A percentile compares a stretch with the other conserved stretches of the same genome.
phyloP scores from a whole-genome alignment of 2,797 vertebrate species.

The Microctenopoma lineatum region DNA sequence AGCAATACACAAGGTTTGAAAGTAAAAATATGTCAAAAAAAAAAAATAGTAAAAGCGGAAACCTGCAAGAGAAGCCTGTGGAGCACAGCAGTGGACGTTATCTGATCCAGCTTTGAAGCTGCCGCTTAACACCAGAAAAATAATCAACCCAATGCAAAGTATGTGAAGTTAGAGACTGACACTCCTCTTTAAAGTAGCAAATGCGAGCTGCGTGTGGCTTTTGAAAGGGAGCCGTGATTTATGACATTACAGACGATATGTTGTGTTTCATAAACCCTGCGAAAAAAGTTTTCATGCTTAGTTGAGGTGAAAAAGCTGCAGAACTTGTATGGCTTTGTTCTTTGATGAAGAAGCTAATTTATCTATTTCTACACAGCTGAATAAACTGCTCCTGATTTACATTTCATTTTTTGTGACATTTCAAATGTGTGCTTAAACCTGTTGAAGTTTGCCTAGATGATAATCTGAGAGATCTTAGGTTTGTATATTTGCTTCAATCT shows the following conservation, averaged over 20 bases:
- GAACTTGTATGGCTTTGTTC: slow-evolving; percentile 20
- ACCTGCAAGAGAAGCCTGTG: slow-evolving; percentile 47
- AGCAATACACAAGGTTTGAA: slow-evolving; percentile 16
- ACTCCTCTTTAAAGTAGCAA: slow-evolving; percentile 74
- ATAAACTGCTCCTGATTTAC: slow-evolving; percentile 54
- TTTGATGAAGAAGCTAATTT: slow-evolving; percentile 26
- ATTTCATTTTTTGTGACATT: slow-evolving; percentile 67
- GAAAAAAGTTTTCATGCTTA: slow-evolving; percentile 3
- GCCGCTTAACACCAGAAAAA: slow-evolving; percentile 71
- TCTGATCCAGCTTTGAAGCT: slow-evolving; percentile 73
- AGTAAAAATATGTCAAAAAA: slow-evolving; percentile 39
- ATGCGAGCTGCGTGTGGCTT: slow-evolving; percentile 10
- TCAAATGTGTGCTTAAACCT: slow-evolving; percentile 58
- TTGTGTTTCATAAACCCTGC: slow-evolving; percentile 9
- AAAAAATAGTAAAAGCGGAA: slow-evolving; percentile 21
- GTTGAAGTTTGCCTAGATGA: slow-evolving; percentile 48
- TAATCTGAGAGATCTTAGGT: slow-evolving; percentile 29
- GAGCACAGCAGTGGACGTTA: slow-evolving; percentile 57
- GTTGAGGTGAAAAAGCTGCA: slow-evolving; percentile 14
- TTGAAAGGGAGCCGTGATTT: slow-evolving; percentile 8
- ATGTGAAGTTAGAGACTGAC: slow-evolving; percentile 69
- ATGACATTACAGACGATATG: background rate
- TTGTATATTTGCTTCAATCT: slow-evolving; percentile 49
- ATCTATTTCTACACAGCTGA: slow-evolving; percentile 38
- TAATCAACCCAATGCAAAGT: slow-evolving; percentile 76